Evolutionary conservation across 2,113 vertebrate genomes (phyloP).

Genomic region (Malurus cyaneus): DNA sequence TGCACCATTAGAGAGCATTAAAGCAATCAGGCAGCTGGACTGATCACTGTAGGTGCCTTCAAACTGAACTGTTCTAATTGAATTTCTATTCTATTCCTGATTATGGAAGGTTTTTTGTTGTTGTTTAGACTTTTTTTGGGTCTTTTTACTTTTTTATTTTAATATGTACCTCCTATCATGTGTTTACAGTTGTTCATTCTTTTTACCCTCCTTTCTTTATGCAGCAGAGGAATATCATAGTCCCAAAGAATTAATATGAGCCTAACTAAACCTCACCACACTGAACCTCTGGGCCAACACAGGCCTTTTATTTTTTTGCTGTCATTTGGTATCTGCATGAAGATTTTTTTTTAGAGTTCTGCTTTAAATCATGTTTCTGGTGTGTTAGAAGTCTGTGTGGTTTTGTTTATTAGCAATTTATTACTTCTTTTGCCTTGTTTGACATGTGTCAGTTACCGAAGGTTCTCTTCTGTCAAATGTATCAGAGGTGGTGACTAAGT

Average conservation of each 20-base stretch:
- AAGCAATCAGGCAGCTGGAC: neutral
- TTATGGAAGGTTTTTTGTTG: neutral
- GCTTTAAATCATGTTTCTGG: neutral
- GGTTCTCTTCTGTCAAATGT: neutral
- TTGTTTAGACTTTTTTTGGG: neutral
- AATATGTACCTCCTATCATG: neutral
- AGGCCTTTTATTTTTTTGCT: neutral
- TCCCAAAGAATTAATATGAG: neutral
- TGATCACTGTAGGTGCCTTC: neutral
- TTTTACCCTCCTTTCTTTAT: neutral
- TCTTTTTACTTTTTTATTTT: neutral
- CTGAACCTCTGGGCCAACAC: neutral
- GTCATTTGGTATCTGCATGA: neutral
- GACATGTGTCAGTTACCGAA: neutral
- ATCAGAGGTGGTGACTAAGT: neutral
- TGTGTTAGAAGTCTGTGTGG: neutral
- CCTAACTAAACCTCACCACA: neutral
- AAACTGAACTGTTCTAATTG: neutral
- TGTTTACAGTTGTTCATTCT: neutral
- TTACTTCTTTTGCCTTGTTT: neutral
- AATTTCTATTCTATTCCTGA: neutral
- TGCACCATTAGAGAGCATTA: neutral
- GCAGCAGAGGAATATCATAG: neutral
- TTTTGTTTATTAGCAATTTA: neutral
- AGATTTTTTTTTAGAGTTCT: neutral